Conservation (phyloP, 2,113 vertebrate species). For the Montifringilla adamsi region DNA sequence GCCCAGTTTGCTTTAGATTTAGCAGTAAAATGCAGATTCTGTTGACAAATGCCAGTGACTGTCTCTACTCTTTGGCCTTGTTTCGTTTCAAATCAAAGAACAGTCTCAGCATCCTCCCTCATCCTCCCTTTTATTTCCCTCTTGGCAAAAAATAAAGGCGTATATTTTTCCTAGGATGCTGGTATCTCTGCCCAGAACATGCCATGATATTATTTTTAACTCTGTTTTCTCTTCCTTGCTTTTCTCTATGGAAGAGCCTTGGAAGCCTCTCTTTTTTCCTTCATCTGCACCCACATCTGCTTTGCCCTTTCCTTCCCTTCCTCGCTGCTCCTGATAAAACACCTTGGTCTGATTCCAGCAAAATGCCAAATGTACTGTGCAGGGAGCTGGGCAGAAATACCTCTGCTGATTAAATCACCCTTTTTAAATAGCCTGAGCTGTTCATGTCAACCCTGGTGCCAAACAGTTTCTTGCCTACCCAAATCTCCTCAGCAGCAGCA, state of each 20-base stretch:
- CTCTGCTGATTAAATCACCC: conserved; percentile 48
- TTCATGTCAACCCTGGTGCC: conserved; percentile 38
- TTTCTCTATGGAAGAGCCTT: conserved; percentile 27
- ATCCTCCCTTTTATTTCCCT: conserved; percentile 58
- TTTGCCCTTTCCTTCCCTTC: conserved; percentile 58
- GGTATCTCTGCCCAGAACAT: conserved; percentile 61
- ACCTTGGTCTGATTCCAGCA: not conserved
- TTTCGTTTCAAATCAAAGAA: conserved; percentile 49
- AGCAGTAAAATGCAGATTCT: not conserved
- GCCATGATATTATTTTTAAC: conserved; percentile 56
- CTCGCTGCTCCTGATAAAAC: conserved; percentile 19
- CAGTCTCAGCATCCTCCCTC: conserved; percentile 48
- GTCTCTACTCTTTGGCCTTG: conserved; percentile 35
- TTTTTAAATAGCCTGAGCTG: conserved; percentile 51
- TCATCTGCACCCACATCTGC: conserved; percentile 21
- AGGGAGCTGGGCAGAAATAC: conserved; percentile 44
- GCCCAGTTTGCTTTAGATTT: not conserved
- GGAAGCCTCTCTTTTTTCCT: not conserved
- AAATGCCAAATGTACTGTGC: conserved; percentile 26
- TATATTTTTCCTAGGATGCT: conserved; percentile 38
- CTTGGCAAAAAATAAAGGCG: not conserved
- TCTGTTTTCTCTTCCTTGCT: conserved; percentile 28
- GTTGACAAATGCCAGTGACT: not conserved
- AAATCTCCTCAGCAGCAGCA: not conserved
- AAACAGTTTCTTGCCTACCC: conserved; percentile 22